Conservation (phyloP, 2,888 invertebrate species). For the Agriopis leucophaearia region DNA sequence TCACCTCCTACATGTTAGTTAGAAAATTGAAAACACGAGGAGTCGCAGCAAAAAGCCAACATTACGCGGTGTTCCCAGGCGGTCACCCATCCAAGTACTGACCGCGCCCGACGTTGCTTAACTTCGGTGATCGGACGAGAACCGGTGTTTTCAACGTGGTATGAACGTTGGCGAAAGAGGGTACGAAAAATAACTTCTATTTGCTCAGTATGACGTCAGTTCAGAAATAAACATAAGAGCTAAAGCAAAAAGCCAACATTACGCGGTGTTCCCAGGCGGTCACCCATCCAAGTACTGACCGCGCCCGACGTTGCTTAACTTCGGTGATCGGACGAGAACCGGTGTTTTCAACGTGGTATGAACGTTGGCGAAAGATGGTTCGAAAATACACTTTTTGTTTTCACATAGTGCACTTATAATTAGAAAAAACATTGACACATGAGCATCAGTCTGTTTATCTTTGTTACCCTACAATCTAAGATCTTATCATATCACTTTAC, state of each 20-base stretch:
- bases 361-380: conserved; percentile 61
- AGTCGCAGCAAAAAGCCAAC: conserved; percentile 58
- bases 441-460: too few relatives aligned
- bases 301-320: conserved; percentile 81
- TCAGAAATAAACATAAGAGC: background rate
- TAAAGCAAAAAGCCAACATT: conserved; percentile 62
- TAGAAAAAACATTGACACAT: too few relatives aligned
- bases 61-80: conserved; percentile 70
- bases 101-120: conserved; percentile 78
- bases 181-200: background rate
- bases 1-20: background rate
- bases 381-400: conserved; percentile 28
- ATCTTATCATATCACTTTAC: too few relatives aligned
- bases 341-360: conserved; percentile 71
- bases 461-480: too few relatives aligned
- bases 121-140: conserved; percentile 81
- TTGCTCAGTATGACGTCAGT: background rate
- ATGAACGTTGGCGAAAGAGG: conserved; percentile 63
- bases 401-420: too few relatives aligned
- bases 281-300: conserved; percentile 84
- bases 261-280: conserved; percentile 75
- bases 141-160: conserved; percentile 75
- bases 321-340: conserved; percentile 82
- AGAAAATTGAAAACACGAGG: background rate
- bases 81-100: conserved; percentile 82